Conservation (phyloP, 2,888 invertebrate species). For the Scaptodrosophila latifasciaeformis region DNA sequence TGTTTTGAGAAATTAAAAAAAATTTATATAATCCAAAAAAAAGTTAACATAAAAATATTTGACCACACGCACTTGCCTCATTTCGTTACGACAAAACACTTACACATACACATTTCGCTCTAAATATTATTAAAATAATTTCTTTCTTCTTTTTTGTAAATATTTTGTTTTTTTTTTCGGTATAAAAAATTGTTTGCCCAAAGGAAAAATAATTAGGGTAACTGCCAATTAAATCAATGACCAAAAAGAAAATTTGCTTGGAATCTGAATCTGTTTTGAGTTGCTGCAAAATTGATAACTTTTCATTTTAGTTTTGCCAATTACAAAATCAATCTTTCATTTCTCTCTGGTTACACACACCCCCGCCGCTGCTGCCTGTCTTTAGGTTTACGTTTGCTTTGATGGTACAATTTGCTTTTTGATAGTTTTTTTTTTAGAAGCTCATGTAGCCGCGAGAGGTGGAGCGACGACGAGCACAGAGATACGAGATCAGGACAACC, state of each 20-base stretch:
- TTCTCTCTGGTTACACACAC: constrained; percentile 55
- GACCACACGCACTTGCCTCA: no score
- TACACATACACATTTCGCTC: no score
- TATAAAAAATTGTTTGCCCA: constrained; percentile 7
- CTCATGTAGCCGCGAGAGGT: constrained; percentile 85
- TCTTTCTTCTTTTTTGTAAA: no score
- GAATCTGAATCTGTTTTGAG: background rate
- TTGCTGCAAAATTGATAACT: constrained; percentile 17
- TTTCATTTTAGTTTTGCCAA: constrained; percentile 43
- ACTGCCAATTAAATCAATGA: constrained; percentile 17
- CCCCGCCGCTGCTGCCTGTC: background rate
- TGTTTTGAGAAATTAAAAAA: no score
- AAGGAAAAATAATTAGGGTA: constrained; percentile 29
- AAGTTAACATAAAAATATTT: no score
- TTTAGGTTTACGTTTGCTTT: constrained; percentile 5
- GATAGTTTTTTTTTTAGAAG: constrained; percentile 34
- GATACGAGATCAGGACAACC: constrained; percentile 93
- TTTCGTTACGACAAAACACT: no score
- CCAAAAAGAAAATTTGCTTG: background rate
- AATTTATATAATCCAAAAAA: no score
- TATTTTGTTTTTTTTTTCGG: no score
- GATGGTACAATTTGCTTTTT: background rate
- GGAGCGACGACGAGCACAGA: constrained; percentile 91
- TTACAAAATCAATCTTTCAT: constrained; percentile 66
- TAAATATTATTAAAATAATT: no score